Evolutionary conservation across 2,888 invertebrate species (phyloP).

Genomic region (Chrysodeixis includens): DNA sequence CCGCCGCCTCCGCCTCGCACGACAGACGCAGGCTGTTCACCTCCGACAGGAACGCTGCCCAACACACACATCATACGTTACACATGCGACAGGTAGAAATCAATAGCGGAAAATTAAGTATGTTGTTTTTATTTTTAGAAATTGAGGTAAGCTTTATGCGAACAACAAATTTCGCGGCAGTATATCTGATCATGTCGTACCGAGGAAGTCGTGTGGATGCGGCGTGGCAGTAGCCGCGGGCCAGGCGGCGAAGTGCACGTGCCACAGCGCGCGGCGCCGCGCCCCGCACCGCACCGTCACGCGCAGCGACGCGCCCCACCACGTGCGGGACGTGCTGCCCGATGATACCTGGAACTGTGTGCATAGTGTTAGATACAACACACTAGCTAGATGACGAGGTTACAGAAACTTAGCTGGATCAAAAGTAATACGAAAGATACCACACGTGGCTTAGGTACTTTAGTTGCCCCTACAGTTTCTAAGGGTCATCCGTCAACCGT

Average conservation of each 20-base stretch:
- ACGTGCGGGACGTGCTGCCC: constrained; percentile 65
- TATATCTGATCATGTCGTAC: constrained; percentile 47
- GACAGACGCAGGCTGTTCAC: constrained; percentile 94
- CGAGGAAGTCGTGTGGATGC: constrained; percentile 91
- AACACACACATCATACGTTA: constrained; percentile 18
- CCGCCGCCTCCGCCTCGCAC: constrained; percentile 90
- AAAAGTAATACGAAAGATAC: too few species aligned
- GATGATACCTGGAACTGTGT: constrained; percentile 73
- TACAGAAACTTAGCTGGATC: too few species aligned
- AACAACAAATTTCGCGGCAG: too few species aligned
- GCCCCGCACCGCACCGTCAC: constrained; percentile 69
- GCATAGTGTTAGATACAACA: constrained; percentile 6
- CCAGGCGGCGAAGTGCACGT: constrained; percentile 95
- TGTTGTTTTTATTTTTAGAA: too few species aligned
- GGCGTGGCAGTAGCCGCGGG: constrained; percentile 90
- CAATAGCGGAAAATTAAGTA: too few species aligned
- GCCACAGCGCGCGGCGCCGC: constrained; percentile 91
- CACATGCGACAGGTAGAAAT: too few species aligned
- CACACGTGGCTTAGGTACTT: too few species aligned
- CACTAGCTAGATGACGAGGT: too few species aligned
- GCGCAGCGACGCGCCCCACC: constrained; percentile 80
- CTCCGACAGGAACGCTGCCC: constrained; percentile 95
- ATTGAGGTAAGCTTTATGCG: too few species aligned
- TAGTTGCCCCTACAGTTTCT: too few species aligned
- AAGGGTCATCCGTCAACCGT: too few species aligned